phyloP scores from a whole-genome alignment of 2,888 invertebrate species.

The Hirudinaria manillensis region DNA sequence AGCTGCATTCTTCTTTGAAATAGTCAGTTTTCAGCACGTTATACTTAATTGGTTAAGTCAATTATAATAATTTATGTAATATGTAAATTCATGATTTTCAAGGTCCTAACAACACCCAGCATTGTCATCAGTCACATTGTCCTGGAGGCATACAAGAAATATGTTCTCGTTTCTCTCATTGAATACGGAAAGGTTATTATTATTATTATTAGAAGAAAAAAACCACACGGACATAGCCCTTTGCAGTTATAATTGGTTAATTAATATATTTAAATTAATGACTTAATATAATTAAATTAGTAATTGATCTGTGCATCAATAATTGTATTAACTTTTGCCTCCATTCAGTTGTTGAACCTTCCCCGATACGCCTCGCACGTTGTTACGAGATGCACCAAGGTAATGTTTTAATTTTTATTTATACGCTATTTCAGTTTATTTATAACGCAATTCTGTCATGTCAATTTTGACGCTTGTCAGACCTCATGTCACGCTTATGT shows the following conservation, averaged over 20 bases:
- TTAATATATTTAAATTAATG: slow-evolving; percentile 4
- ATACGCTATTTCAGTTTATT: neutral
- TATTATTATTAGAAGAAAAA: neutral
- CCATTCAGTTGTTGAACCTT: slow-evolving; percentile 60
- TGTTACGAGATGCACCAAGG: slow-evolving; percentile 61
- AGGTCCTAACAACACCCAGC: slow-evolving; percentile 79
- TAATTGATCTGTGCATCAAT: neutral
- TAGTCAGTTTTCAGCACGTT: slow-evolving; percentile 54
- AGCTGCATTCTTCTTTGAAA: slow-evolving; percentile 90
- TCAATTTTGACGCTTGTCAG: slow-evolving; percentile 39
- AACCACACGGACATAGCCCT: too few relatives aligned
- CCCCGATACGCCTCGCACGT: slow-evolving; percentile 89
- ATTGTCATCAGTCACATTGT: slow-evolving; percentile 81
- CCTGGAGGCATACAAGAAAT: slow-evolving; percentile 95
- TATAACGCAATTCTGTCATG: neutral
- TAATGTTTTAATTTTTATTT: slow-evolving; percentile 33
- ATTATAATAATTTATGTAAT: neutral
- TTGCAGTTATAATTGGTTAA: neutral
- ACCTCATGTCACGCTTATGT: slow-evolving; percentile 65
- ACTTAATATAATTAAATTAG: neutral
- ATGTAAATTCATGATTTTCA: neutral
- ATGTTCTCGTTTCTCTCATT: slow-evolving; percentile 82
- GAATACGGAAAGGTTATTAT: slow-evolving; percentile 75
- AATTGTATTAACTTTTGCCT: slow-evolving; percentile 10
- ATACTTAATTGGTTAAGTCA: neutral